Base-by-base conservation (phyloP, 2,797 vertebrate species). In the Brachymystax lenok region DNA sequence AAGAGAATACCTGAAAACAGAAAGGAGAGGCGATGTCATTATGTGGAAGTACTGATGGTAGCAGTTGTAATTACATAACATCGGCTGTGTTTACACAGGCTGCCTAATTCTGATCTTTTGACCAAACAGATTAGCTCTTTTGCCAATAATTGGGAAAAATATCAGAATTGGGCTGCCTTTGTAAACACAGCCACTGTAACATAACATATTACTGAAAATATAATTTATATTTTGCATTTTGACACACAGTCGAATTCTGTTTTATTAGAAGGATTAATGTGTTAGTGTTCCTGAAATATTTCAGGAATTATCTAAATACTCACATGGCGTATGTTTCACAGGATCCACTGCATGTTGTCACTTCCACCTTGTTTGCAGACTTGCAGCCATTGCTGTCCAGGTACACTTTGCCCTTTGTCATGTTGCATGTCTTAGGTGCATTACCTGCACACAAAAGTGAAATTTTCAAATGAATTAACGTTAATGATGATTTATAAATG, bases 321-420 rank as follows among this genome's bases (percentile, higher is more conserved):
- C 88, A 97, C 96, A 85, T 90, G 13, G 95, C 94, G 73, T 76
- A 92, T 33, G 94, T 95, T 0, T 87, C 92, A 83, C 96, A 98
- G 0, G 88, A 87, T 13, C 96, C 96, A 69, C 80, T 83, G 10
- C 96, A 98, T 82, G 92, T 94, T 12, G 95, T 93, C 82, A 97
- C 2, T 0, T 87, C 90, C 75, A 96, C 78, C 0, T 68, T 16
- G 0, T 86, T 78, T 28, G 83, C 52, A 27, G 94, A 92, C 4
- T 50, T 74, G n/a, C 97, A 98, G 79, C 86, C 94, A 50, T 78
- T 66, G 0, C 87, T 75, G 19, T 51, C 79, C 78, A 98, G 84
- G 67, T 91, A 68, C 0, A 87, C 90, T 30, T 73, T 14, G 0
- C 84, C 88, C 30, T 74, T 87, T 13, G 75, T 69, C 27, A 91